Percentiles rank a stretch among this genome's conserved stretches.
Evolutionary conservation across 2,797 vertebrate genomes (phyloP).

Genomic region (Mormyrops boulengeri): DNA sequence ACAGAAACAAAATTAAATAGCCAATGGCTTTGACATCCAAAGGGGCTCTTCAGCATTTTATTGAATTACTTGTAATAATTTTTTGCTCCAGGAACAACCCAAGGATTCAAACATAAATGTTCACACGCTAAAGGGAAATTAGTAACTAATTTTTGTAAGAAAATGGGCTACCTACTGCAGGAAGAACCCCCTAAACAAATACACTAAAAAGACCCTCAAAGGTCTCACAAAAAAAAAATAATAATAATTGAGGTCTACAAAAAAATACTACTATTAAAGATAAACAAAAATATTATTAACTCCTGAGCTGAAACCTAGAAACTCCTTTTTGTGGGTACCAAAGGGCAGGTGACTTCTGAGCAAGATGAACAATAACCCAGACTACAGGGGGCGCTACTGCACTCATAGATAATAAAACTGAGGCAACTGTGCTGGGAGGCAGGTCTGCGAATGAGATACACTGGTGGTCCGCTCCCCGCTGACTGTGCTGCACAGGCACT

Average conservation of each 20-base stretch:
- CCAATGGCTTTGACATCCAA: not conserved
- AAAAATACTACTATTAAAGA: not conserved
- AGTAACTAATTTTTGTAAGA: not conserved
- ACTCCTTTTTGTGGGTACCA: not conserved
- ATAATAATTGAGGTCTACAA: not conserved
- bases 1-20: not conserved
- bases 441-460: not conserved
- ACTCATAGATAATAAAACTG: not conserved
- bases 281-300: not conserved
- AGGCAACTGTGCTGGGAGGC: not conserved
- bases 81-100: not conserved
- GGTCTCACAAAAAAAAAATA: not conserved
- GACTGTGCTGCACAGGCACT: slow-evolving; percentile 23
- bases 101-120: not conserved
- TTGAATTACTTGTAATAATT: not conserved
- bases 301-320: not conserved
- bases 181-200: not conserved
- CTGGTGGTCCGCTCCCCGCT: not conserved
- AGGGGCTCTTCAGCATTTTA: not conserved
- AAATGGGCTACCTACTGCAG: not conserved
- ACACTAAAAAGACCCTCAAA: not conserved
- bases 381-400: not conserved
- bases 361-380: not conserved
- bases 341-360: not conserved
- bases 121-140: not conserved